A percentile compares a stretch with the other conserved stretches of the same genome.
Conservation (phyloP, 2,797 vertebrate species). For the Hipposideros larvatus region DNA sequence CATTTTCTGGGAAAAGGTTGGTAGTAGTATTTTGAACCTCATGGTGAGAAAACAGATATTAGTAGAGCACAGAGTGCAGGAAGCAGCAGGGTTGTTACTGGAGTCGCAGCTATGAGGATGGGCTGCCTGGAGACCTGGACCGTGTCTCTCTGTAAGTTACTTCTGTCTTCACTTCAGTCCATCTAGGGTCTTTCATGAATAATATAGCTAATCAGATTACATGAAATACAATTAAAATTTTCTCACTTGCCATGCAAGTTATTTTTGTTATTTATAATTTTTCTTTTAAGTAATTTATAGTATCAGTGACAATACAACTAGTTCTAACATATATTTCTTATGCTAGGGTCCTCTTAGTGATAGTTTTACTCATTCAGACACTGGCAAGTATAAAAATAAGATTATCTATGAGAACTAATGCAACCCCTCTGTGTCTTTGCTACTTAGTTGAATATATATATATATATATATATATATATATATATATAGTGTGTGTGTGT, state of each 20-base stretch:
- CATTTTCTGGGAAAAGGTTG: background rate
- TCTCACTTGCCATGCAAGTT: background rate
- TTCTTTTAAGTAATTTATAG: slow-evolving; percentile 49
- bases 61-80: background rate
- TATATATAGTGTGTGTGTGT: too few species aligned
- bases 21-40: background rate
- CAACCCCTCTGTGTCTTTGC: background rate
- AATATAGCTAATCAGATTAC: slow-evolving; percentile 23
- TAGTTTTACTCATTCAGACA: slow-evolving; percentile 45
- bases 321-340: slow-evolving; percentile 6
- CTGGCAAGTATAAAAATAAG: background rate
- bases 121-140: background rate
- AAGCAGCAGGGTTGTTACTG: background rate
- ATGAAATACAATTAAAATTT: slow-evolving; percentile 17
- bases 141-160: background rate
- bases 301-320: slow-evolving; percentile 6
- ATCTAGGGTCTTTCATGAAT: background rate
- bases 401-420: slow-evolving; percentile 33
- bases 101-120: background rate
- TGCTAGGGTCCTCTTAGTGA: background rate
- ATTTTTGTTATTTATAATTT: slow-evolving; percentile 23
- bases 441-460: background rate
- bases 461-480: too few species aligned
- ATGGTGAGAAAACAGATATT: background rate
- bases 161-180: background rate